A percentile compares a stretch with the other conserved stretches of the same genome.
Conservation (phyloP, 2,797 vertebrate species). For the Sphaeramia orbicularis region DNA sequence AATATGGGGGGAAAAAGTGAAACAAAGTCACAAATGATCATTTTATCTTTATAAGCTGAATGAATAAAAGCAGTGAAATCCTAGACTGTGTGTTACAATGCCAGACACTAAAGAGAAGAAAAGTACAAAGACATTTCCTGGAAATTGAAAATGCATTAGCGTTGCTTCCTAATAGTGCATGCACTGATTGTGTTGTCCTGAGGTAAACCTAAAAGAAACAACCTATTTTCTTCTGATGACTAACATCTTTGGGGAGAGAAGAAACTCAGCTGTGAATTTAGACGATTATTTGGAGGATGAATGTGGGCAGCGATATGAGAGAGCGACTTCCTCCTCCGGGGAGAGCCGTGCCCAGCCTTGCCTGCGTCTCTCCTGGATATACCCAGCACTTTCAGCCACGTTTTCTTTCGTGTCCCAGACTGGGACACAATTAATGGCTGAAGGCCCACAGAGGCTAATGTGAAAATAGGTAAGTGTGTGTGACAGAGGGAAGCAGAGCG, state of each 20-base stretch:
- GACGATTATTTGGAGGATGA: conserved; percentile 63
- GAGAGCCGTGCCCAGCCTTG: conserved; percentile 76
- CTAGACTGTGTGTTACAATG: conserved; percentile 12
- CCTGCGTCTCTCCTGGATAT: conserved; percentile 59
- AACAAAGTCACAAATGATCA: conserved; percentile 45
- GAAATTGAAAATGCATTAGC: conserved; percentile 20
- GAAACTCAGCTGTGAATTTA: conserved; percentile 51
- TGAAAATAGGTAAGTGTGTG: conserved; percentile 69
- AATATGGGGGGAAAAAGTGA: conserved; percentile 30
- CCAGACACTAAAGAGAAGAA: conserved; percentile 3
- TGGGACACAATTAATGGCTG: conserved; percentile 78
- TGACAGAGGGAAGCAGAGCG: conserved; percentile 56
- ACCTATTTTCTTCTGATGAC: conserved; percentile 65
- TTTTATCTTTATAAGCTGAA: conserved; percentile 18
- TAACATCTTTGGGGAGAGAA: conserved; percentile 63
- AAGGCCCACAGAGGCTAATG: conserved; percentile 61
- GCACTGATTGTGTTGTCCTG: conserved; percentile 34
- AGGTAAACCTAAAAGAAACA: conserved; percentile 55
- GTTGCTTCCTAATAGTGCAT: conserved; percentile 19
- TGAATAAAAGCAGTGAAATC: conserved; percentile 23
- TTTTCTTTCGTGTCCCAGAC: conserved; percentile 62
- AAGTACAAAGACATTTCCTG: conserved; percentile 12
- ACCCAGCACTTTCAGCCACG: conserved; percentile 46
- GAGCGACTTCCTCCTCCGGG: conserved; percentile 68
- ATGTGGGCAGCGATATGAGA: conserved; percentile 75